Evolutionary conservation across 2,797 vertebrate genomes (phyloP).

Genomic region (Bucorvus abyssinicus): DNA sequence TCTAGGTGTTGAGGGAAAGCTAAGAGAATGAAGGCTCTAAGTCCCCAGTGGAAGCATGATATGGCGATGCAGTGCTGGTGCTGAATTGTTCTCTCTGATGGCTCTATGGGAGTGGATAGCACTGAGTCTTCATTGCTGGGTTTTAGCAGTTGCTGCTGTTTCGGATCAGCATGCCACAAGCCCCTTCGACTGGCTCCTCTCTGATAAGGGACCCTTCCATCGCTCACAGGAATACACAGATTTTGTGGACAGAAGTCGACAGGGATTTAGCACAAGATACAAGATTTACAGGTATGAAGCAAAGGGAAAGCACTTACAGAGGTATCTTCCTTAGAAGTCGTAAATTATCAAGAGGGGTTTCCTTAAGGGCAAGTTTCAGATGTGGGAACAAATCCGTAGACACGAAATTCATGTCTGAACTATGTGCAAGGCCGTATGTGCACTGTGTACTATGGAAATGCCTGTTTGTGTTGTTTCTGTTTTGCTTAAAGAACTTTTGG

Average conservation of each 20-base stretch:
- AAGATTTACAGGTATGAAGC: conserved; percentile 95
- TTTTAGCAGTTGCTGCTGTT: conserved; percentile 82
- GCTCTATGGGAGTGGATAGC: conserved; percentile 96
- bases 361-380: conserved; percentile 39
- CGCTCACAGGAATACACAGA: conserved; percentile 96
- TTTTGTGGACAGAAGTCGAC: conserved; percentile 96
- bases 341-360: neutral
- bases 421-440: neutral
- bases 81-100: conserved; percentile 94
- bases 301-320: conserved; percentile 54
- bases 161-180: conserved; percentile 91
- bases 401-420: neutral
- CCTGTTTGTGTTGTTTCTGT: conserved; percentile 14
- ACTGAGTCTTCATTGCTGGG: conserved; percentile 92
- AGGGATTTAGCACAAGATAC: conserved; percentile 97
- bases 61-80: conserved; percentile 85
- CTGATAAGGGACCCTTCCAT: conserved; percentile 97
- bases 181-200: conserved; percentile 97
- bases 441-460: neutral
- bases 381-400: conserved; percentile 4
- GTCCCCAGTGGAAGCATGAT: conserved; percentile 88
- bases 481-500: conserved; percentile 1
- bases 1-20: conserved; percentile 86
- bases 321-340: neutral
- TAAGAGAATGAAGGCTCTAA: conserved; percentile 90